These are phyloP conservation scores for Heteromurus nitidus DNA, from an alignment of 2,888 invertebrate genomes.

Conservation along the genomic window DNA sequence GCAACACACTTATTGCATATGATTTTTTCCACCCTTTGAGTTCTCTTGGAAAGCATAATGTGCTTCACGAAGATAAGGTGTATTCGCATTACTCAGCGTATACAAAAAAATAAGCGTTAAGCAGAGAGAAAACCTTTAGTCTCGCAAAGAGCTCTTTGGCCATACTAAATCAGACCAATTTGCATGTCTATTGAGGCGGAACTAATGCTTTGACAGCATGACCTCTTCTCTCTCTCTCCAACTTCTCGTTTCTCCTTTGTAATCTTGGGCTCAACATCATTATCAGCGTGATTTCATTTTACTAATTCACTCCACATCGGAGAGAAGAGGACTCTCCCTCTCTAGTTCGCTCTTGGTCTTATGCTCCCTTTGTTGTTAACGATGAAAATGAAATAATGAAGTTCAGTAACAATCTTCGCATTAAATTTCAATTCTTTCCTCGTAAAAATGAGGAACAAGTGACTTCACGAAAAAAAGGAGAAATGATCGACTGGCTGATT, in stretches of 20 bases:
- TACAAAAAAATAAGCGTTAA: conserved; percentile 59
- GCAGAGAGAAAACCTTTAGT: conserved; percentile 41
- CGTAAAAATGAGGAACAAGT: conserved; percentile 53
- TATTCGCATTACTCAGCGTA: conserved; percentile 62
- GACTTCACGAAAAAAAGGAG: no score
- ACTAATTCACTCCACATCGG: conserved; percentile 38
- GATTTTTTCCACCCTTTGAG: no score
- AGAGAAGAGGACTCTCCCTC: background rate
- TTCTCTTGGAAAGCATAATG: no score
- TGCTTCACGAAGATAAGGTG: no score
- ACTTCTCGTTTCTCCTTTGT: no score
- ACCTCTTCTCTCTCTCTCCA: conserved; percentile 43
- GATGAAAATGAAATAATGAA: conserved; percentile 29
- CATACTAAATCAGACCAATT: conserved; percentile 61
- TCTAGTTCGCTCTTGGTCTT: background rate
- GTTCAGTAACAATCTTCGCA: conserved; percentile 49
- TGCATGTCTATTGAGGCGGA: conserved; percentile 67
- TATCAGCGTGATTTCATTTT: conserved; percentile 62
- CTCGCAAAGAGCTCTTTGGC: no score
- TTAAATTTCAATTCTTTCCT: conserved; percentile 59
- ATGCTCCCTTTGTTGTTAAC: background rate
- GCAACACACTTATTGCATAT: no score
- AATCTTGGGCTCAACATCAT: conserved; percentile 51
- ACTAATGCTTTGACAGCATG: conserved; percentile 69
- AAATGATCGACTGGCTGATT: no score